These are phyloP conservation scores for Scolanthus callimorphus DNA, from an alignment of 92 coral and sea anemone genomes.

Conservation along the genomic window DNA sequence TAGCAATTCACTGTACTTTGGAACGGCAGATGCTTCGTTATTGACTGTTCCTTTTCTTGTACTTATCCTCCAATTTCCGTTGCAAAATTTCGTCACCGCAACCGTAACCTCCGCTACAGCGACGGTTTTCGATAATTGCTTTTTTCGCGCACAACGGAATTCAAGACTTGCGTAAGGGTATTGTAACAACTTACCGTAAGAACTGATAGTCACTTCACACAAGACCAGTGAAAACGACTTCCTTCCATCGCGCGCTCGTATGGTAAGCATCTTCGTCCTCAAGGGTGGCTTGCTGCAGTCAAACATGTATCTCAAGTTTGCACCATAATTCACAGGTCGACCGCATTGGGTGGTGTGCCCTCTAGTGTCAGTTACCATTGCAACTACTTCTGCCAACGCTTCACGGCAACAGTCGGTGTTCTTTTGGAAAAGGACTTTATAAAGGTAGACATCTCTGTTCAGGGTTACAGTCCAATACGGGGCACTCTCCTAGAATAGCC, in stretches of 20 bases:
- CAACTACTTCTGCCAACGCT: not conserved
- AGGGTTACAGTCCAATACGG: not conserved
- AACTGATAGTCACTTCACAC: slow-evolving; percentile 20
- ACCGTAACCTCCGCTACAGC: too few relatives aligned
- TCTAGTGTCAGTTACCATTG: not conserved
- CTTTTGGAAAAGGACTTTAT: not conserved
- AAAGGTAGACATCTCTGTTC: not conserved
- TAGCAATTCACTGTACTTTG: too few relatives aligned
- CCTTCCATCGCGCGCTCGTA: not conserved
- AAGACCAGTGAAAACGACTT: slow-evolving; percentile 9
- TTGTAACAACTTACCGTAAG: slow-evolving; percentile 34
- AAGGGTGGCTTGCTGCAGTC: not conserved
- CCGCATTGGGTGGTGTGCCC: not conserved
- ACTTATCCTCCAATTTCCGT: too few relatives aligned
- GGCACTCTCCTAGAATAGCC: not conserved
- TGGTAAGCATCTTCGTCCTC: not conserved
- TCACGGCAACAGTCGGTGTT: slow-evolving; percentile 1
- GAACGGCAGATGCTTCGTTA: too few relatives aligned
- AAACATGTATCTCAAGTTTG: not conserved
- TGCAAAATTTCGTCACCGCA: too few relatives aligned
- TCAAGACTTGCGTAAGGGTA: too few relatives aligned
- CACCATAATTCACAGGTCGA: not conserved
- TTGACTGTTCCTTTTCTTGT: too few relatives aligned
- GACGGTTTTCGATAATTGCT: too few relatives aligned
- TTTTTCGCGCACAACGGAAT: too few relatives aligned